These are phyloP conservation scores for Tenebrio molitor DNA, from an alignment of 1,140 invertebrate species.

Conservation along the genomic window DNA sequence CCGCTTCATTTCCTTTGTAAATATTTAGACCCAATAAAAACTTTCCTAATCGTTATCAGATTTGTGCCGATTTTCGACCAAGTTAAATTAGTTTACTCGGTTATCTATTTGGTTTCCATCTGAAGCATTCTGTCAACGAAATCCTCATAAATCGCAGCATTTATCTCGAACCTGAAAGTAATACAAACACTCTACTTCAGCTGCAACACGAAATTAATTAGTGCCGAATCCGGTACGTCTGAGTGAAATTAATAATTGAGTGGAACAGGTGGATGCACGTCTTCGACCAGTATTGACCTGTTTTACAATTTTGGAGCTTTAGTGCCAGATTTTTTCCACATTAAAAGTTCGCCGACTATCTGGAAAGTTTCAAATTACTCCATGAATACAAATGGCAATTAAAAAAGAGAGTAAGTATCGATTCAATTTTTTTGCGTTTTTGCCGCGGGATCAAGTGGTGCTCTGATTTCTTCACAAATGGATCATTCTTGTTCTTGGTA, in stretches of 20 bases:
- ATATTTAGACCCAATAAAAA: not conserved
- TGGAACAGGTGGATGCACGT: not conserved
- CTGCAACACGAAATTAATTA: not conserved
- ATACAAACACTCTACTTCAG: too few relatives aligned
- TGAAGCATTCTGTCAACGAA: not conserved
- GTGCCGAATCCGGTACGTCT: not conserved
- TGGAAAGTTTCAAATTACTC: not conserved
- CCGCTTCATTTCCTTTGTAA: not conserved
- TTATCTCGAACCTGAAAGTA: too few relatives aligned
- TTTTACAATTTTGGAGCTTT: not conserved
- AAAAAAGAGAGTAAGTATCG: conserved; percentile 22
- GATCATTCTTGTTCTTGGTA: not conserved
- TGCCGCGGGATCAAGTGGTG: not conserved
- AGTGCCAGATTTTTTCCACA: not conserved
- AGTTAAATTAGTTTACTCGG: conserved; percentile 4
- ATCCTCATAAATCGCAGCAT: not conserved
- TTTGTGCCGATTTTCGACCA: not conserved
- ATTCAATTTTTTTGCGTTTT: not conserved
- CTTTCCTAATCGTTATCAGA: not conserved
- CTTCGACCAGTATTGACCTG: too few relatives aligned
- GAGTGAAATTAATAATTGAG: not conserved
- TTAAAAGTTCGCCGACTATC: not conserved
- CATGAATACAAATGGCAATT: conserved; percentile 11
- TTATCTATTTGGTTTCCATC: not conserved
- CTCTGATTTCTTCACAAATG: not conserved